A percentile compares a stretch with the other conserved stretches of the same genome.
These are phyloP conservation scores for Melanotaenia nigrans DNA, from an alignment of 2,797 vertebrate genomes.

Conservation along the genomic window DNA sequence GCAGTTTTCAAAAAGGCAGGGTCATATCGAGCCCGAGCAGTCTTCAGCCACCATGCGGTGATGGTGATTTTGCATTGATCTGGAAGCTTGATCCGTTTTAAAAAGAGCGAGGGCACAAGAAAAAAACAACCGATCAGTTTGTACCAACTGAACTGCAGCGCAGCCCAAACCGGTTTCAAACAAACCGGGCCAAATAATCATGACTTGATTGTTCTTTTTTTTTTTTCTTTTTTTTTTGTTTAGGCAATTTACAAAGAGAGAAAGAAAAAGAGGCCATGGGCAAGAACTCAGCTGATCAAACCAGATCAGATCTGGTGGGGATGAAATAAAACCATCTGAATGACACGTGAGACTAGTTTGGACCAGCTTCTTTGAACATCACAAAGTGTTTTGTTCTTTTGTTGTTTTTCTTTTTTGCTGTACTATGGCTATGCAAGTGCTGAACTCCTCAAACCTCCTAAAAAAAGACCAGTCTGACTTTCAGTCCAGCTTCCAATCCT, in stretches of 20 bases:
- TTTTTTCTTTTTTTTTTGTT: slow-evolving; percentile 62
- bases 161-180: slow-evolving; percentile 37
- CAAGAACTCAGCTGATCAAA: slow-evolving; percentile 41
- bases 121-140: slow-evolving; percentile 33
- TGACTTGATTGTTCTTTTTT: background rate
- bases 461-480: slow-evolving; percentile 48
- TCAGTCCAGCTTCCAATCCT: slow-evolving; percentile 49
- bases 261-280: slow-evolving; percentile 29
- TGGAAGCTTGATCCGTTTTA: slow-evolving; percentile 43
- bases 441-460: slow-evolving; percentile 46
- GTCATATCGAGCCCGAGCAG: slow-evolving; percentile 30
- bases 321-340: slow-evolving; percentile 41
- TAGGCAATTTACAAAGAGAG: slow-evolving; percentile 45
- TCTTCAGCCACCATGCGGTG: slow-evolving; percentile 32
- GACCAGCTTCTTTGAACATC: slow-evolving; percentile 40
- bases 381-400: slow-evolving; percentile 53
- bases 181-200: slow-evolving; percentile 24
- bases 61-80: slow-evolving; percentile 49
- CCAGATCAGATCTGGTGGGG: slow-evolving; percentile 64
- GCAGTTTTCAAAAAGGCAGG: slow-evolving; percentile 49
- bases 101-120: slow-evolving; percentile 32
- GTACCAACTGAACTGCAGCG: slow-evolving; percentile 40
- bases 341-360: slow-evolving; percentile 44
- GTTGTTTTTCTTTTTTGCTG: slow-evolving; percentile 54
- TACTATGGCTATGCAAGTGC: slow-evolving; percentile 62